phyloP scores from a whole-genome alignment of 2,888 invertebrate species.

The Tiphia femorata region DNA sequence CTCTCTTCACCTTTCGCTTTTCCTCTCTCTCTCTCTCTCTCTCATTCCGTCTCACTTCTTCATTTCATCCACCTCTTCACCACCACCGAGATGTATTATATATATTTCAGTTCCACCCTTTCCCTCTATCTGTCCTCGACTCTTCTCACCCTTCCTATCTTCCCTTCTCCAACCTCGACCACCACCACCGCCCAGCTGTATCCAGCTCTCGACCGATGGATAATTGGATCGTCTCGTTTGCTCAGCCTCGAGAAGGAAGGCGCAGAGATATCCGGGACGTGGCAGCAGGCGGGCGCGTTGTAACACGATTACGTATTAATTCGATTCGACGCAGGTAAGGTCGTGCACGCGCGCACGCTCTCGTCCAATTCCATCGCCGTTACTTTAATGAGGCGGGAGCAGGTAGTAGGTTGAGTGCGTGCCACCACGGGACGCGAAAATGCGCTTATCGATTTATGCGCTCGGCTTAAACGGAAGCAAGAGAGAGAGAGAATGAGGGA shows the following conservation, averaged over 20 bases:
- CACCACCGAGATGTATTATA: too few relatives aligned
- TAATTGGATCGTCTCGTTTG: constrained; percentile 1
- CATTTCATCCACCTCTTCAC: not conserved
- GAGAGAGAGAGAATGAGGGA: too few relatives aligned
- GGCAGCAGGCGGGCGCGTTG: constrained; percentile 27
- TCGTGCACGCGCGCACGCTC: too few relatives aligned
- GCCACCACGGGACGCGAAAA: too few relatives aligned
- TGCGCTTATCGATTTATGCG: too few relatives aligned
- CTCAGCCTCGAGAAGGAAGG: constrained; percentile 20
- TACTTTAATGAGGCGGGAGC: too few relatives aligned
- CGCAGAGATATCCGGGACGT: constrained; percentile 33
- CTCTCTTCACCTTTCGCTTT: not conserved
- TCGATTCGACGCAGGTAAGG: constrained; percentile 10
- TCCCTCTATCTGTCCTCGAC: not conserved
- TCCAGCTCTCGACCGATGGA: not conserved
- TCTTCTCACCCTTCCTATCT: not conserved
- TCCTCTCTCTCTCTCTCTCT: constrained; percentile 1
- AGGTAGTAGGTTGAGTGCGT: too few relatives aligned
- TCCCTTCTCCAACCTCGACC: not conserved
- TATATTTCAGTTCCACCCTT: constrained; percentile 9
- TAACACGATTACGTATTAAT: constrained; percentile 30
- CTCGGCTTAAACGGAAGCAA: too few relatives aligned
- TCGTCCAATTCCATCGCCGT: too few relatives aligned
- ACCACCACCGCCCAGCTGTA: not conserved
- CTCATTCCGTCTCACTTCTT: not conserved